Percentiles rank a stretch among this genome's conserved stretches.
Evolutionary conservation across 2,797 vertebrate genomes (phyloP).

Genomic region (Pelodytes ibericus): DNA sequence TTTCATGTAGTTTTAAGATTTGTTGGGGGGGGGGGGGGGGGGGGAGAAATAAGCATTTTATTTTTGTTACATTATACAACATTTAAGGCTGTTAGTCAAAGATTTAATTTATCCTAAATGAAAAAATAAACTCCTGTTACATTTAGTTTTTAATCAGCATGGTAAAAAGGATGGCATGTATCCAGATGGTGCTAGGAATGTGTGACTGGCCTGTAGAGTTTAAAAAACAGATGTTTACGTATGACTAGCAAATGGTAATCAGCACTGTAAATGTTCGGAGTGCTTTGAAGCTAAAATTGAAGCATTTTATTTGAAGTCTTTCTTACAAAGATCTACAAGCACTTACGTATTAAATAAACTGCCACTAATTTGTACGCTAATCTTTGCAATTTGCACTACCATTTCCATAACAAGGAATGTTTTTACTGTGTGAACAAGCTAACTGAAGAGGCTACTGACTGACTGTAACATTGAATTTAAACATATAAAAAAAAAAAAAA

Average conservation of each 20-base stretch:
- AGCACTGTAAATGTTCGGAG: constrained; percentile 2
- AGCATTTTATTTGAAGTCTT: constrained; percentile 19
- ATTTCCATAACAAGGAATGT: constrained; percentile 5
- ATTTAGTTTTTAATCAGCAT: constrained; percentile 3
- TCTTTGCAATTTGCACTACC: constrained; percentile 7
- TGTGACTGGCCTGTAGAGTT: constrained; percentile 38
- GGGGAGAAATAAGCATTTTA: too few relatives aligned
- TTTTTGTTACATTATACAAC: too few relatives aligned
- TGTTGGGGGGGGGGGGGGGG: too few relatives aligned
- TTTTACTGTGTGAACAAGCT: constrained; percentile 3
- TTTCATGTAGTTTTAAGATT: too few relatives aligned
- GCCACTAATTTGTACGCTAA: constrained; percentile 4
- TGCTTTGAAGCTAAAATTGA: constrained; percentile 37
- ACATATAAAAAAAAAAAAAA: neutral
- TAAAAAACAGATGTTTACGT: constrained; percentile 52
- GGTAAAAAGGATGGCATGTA: constrained; percentile 1
- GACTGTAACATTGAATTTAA: neutral
- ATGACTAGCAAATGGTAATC: constrained; percentile 47
- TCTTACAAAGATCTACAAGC: constrained; percentile 8
- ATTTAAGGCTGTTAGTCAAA: too few relatives aligned
- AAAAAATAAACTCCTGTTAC: neutral
- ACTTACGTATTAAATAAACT: constrained; percentile 7
- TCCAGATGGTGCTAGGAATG: constrained; percentile 32
- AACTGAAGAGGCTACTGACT: neutral
- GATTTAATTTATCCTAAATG: neutral